These are phyloP conservation scores for Agonopterix alstromeriana DNA, from an alignment of 2,888 invertebrate genomes.

Conservation along the genomic window DNA sequence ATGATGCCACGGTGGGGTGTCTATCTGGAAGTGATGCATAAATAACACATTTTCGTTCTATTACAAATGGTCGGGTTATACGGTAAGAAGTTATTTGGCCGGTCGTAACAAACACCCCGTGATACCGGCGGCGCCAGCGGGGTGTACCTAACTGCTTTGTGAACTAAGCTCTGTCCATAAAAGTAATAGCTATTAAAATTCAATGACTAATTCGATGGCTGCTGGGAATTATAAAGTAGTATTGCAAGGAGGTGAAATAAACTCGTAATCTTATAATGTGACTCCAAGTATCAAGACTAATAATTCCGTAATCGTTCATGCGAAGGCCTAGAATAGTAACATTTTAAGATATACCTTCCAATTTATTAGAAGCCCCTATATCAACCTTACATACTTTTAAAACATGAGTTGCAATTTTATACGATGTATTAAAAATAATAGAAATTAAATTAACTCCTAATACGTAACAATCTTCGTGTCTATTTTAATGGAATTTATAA, in stretches of 20 bases:
- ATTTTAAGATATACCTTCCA: too few relatives aligned
- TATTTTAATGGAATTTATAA: constrained; percentile 2
- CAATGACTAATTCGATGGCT: background rate
- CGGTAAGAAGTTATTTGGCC: constrained; percentile 53
- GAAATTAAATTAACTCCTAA: too few relatives aligned
- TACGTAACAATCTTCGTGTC: background rate
- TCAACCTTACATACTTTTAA: too few relatives aligned
- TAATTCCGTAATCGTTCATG: too few relatives aligned
- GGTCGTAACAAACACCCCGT: constrained; percentile 39
- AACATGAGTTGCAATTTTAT: too few relatives aligned
- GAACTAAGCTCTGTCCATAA: constrained; percentile 29
- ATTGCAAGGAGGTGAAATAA: too few relatives aligned
- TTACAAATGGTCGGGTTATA: constrained; percentile 46
- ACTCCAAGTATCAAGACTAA: too few relatives aligned
- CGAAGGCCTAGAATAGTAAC: too few relatives aligned
- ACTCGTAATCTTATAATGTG: too few relatives aligned
- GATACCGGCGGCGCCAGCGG: constrained; percentile 40
- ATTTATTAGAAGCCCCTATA: too few relatives aligned
- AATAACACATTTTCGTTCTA: constrained; percentile 55
- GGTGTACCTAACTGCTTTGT: constrained; percentile 33
- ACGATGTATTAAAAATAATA: too few relatives aligned
- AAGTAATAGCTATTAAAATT: constrained; percentile 23
- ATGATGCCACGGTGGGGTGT: constrained; percentile 50
- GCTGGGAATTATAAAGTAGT: too few relatives aligned
- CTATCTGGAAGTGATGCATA: constrained; percentile 51